phyloP scores from a whole-genome alignment of 1,140 invertebrate species.

The Hycleus cichorii region DNA sequence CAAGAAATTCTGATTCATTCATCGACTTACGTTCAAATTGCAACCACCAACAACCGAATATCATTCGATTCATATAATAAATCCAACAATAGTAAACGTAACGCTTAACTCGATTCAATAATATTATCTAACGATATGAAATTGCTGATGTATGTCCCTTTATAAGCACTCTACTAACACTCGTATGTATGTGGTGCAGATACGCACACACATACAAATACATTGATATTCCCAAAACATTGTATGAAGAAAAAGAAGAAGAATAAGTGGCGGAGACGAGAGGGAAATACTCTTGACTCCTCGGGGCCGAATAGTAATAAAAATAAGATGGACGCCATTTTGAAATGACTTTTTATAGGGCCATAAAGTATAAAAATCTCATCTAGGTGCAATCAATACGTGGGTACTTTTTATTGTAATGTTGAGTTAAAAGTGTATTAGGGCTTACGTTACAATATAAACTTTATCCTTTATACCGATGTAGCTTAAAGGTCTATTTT shows the following conservation, averaged over 20 bases:
- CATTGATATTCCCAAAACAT: neutral
- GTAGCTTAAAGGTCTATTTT: slow-evolving; percentile 16
- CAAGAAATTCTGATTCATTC: slow-evolving; percentile 14
- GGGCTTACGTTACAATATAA: slow-evolving; percentile 7
- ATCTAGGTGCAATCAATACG: slow-evolving; percentile 25
- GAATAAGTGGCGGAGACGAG: neutral
- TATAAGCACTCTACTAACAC: neutral
- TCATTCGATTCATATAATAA: neutral
- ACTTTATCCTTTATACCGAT: slow-evolving; percentile 15
- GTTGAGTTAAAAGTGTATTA: slow-evolving; percentile 27
- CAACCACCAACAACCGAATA: slow-evolving; percentile 3
- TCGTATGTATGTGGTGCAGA: neutral
- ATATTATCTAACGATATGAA: neutral
- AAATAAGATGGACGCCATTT: slow-evolving; percentile 28
- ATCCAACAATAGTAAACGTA: too few relatives aligned
- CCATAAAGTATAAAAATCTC: slow-evolving; percentile 30
- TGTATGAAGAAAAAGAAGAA: too few relatives aligned
- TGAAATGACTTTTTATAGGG: slow-evolving; percentile 25
- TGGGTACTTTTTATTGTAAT: slow-evolving; percentile 24
- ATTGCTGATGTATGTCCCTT: slow-evolving; percentile 26
- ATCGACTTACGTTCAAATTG: slow-evolving; percentile 12
- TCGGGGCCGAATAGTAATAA: slow-evolving; percentile 12
- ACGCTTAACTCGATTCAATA: too few relatives aligned
- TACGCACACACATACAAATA: neutral
- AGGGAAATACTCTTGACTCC: neutral